Base-by-base conservation (phyloP, 2,888 invertebrate genomes). In the Trichopria drosophilae region DNA sequence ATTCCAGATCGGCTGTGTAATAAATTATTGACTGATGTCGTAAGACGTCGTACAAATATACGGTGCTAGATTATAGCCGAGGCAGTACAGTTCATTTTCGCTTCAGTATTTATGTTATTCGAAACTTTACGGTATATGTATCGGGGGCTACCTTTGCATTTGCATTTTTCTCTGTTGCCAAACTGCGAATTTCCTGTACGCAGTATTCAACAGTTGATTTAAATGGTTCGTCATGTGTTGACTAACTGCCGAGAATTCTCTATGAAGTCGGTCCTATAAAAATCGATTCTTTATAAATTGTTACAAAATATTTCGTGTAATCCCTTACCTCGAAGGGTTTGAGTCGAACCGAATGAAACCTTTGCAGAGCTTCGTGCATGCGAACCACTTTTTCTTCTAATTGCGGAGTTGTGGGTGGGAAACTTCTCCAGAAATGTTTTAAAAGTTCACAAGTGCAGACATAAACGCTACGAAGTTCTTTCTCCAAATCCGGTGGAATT, bases 341-440 rank as follows among this genome's bases (percentile, higher is more conserved):
- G 41, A 97, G 76, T 76, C 90, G 93, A 18, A 88, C 88, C 68
- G 85, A 84, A 73, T 94, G 88, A 76, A 93, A 96, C 69, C 91
- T 82, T 60, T 90, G 87, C 60, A 97, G 75, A 1, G 94, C 93
- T 62, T 90, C 89, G 63, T 93, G 90, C 86, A 93, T 93, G 70
- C 87, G 85, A n/a, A 87, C 80, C 1, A 90, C 85, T 75, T 91
- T 85, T 16, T 87, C 86, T 72, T 93, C 90, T 26, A 88, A 77
- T 43, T 84, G 83, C 15, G 85, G 80, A 2, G 86, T 85, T 0
- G 86, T 86, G 2, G 86, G 85, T 24, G 90, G 90, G 79, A 98
- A 96, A 73, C 95, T 90, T 34, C 86, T 82, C 97, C 98, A 99
- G 78, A 98, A 91, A 77, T 97, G 96, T 52, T 91, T 84, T 10